phyloP scores from a whole-genome alignment of 1,140 invertebrate genomes.

The Aphelenchoides fujianensis region DNA sequence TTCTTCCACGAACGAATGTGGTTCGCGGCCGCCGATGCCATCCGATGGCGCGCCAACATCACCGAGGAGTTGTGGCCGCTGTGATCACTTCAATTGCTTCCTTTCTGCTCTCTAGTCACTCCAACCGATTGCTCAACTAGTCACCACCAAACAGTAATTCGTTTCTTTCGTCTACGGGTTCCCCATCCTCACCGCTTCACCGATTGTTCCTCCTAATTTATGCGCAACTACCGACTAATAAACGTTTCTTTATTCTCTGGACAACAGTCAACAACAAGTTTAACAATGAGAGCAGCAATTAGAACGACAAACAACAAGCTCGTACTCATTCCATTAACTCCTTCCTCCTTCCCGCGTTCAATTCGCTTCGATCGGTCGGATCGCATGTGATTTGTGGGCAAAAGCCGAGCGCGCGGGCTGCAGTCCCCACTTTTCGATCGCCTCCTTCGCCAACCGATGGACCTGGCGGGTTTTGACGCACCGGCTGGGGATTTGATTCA shows the following conservation, averaged over 20 bases:
- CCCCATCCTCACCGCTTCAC: neutral
- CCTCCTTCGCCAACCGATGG: neutral
- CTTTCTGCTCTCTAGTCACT: constrained; percentile 3
- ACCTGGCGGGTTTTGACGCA: neutral
- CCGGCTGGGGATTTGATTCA: neutral
- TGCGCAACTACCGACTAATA: constrained; percentile 2
- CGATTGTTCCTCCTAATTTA: constrained; percentile 2
- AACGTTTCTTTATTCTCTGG: neutral
- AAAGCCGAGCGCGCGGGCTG: neutral
- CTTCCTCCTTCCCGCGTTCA: too few relatives aligned
- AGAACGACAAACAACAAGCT: too few relatives aligned
- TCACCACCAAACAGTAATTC: neutral
- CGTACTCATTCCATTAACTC: too few relatives aligned
- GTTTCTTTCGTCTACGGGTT: constrained; percentile 12
- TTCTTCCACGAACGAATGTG: constrained; percentile 33
- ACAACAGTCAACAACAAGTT: constrained; percentile 7
- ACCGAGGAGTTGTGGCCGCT: constrained; percentile 17
- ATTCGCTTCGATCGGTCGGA: neutral
- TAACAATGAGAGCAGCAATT: too few relatives aligned
- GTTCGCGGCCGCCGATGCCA: constrained; percentile 15
- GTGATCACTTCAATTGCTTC: neutral
- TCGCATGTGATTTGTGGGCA: neutral
- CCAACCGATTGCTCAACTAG: neutral
- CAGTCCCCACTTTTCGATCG: neutral
- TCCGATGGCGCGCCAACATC: constrained; percentile 30